phyloP scores from a whole-genome alignment of 2,113 vertebrate species.

The Apaloderma vittatum region DNA sequence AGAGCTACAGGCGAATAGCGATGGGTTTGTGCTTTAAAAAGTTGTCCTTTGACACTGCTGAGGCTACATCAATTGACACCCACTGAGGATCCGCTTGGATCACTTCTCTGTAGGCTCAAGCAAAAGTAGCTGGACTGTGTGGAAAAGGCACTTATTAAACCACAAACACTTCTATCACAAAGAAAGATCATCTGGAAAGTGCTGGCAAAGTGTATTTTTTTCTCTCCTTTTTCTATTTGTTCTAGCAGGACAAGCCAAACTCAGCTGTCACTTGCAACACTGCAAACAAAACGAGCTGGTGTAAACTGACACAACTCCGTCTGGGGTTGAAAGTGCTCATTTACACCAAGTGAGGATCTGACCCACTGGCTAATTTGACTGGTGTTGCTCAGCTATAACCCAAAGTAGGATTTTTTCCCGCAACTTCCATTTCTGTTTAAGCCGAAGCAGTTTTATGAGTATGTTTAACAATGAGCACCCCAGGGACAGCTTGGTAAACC shows the following conservation, averaged over 20 bases:
- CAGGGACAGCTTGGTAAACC: conserved; percentile 53
- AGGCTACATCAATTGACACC: background rate
- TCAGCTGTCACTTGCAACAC: conserved; percentile 24
- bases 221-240: conserved; percentile 24
- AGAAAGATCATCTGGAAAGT: conserved; percentile 20
- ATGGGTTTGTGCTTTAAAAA: background rate
- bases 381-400: background rate
- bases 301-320: background rate
- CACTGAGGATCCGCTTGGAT: background rate
- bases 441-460: conserved; percentile 28
- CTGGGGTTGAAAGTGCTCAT: background rate
- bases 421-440: background rate
- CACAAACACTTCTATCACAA: background rate
- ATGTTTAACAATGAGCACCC: conserved; percentile 47
- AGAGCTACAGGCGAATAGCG: background rate
- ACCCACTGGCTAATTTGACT: background rate
- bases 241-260: conserved; percentile 39
- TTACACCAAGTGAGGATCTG: background rate
- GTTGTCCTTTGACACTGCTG: background rate
- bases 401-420: background rate
- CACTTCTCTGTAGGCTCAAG: background rate
- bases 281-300: conserved; percentile 27
- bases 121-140: background rate
- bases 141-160: conserved; percentile 20
- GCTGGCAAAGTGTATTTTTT: conserved; percentile 15